Evolutionary conservation across 2,888 invertebrate species (phyloP).

Genomic region (Gryllus longicercus): DNA sequence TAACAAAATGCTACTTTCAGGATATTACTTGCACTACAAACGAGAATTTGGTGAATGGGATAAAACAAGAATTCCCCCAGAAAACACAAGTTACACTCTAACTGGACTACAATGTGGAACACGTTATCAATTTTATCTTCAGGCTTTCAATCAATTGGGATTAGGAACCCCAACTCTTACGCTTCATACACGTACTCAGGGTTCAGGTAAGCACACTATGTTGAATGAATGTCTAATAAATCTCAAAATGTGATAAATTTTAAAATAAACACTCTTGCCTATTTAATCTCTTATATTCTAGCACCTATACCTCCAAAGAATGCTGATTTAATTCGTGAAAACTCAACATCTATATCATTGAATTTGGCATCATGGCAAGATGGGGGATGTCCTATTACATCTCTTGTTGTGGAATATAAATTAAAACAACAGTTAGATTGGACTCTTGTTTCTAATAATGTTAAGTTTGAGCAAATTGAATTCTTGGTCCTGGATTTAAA

Average conservation of each 20-base stretch:
- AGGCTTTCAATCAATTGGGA: conserved; percentile 43
- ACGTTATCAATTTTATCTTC: conserved; percentile 40
- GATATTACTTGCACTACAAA: conserved; percentile 40
- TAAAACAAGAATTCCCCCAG: conserved; percentile 38
- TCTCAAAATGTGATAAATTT: too few species aligned
- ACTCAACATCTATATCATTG: conserved; percentile 47
- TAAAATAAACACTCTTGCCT: neutral
- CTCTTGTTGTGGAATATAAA: conserved; percentile 46
- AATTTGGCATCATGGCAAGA: conserved; percentile 47
- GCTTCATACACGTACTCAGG: conserved; percentile 46
- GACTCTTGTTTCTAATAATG: conserved; percentile 40
- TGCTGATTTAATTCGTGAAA: conserved; percentile 45
- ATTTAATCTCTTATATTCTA: conserved; percentile 37
- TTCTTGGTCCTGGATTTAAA: conserved; percentile 40
- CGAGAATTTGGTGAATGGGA: conserved; percentile 41
- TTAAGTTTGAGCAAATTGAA: conserved; percentile 40
- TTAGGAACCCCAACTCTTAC: conserved; percentile 44
- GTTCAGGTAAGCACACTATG: conserved; percentile 43
- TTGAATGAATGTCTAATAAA: too few species aligned
- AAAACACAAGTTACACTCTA: conserved; percentile 37
- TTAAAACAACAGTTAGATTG: conserved; percentile 36
- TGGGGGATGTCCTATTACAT: conserved; percentile 48
- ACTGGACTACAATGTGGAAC: conserved; percentile 40
- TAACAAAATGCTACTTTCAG: conserved; percentile 27
- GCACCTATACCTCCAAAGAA: conserved; percentile 48